Conservation (phyloP, 2,113 vertebrate genomes). For the Aptenodytes patagonicus region DNA sequence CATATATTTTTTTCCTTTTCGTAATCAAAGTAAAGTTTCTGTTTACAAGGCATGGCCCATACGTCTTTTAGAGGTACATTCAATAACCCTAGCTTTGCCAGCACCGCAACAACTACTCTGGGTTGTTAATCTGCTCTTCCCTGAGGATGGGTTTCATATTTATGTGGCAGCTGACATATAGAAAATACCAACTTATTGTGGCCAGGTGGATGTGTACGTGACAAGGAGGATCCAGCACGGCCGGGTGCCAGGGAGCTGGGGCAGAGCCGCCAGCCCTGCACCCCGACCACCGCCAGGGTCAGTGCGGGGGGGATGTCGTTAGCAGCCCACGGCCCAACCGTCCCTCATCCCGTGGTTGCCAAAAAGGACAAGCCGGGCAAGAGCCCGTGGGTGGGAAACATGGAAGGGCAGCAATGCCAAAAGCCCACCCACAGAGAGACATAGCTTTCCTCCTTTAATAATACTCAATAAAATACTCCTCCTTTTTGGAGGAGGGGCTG, state of each 20-base stretch:
- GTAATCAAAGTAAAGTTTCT: not conserved
- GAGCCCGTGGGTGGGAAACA: not conserved
- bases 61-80: not conserved
- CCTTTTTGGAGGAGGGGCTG: not conserved
- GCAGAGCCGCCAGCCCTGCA: not conserved
- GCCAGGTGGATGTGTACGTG: not conserved
- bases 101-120: not conserved
- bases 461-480: not conserved
- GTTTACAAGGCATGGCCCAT: not conserved
- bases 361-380: accelerated
- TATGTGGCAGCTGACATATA: not conserved
- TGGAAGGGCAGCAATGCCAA: not conserved
- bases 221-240: not conserved
- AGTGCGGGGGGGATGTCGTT: accelerated
- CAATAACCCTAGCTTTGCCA: not conserved
- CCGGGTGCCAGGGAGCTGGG: not conserved
- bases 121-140: not conserved
- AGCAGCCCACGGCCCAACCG: accelerated
- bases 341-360: not conserved
- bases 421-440: accelerated
- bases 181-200: not conserved
- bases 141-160: not conserved
- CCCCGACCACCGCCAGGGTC: accelerated
- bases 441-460: accelerated
- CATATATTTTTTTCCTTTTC: not conserved